Evolutionary conservation across 2,797 vertebrate species (phyloP).

Genomic region (Sebastiscus albofasciatus): DNA sequence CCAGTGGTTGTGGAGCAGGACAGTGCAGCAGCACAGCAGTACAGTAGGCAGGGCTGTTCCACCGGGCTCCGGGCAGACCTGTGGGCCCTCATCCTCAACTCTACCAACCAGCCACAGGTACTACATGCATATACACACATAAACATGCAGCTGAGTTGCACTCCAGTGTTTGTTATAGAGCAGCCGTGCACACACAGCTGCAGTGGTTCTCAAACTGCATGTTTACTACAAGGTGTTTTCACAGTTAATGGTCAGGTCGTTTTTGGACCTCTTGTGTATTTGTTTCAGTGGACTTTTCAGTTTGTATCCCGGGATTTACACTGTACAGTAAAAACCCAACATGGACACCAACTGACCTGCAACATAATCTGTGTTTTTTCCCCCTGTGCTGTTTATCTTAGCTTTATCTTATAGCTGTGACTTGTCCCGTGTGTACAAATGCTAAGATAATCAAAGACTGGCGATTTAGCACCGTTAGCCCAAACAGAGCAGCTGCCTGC

Average conservation of each 20-base stretch:
- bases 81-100: constrained; percentile 95
- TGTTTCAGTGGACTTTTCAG: background rate
- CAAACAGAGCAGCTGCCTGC: constrained; percentile 51
- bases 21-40: constrained; percentile 95
- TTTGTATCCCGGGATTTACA: background rate
- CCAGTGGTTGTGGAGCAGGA: constrained; percentile 91
- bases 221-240: constrained; percentile 25
- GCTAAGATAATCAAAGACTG: constrained; percentile 69
- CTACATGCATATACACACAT: background rate
- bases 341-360: constrained; percentile 1
- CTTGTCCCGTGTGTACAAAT: constrained; percentile 28
- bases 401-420: background rate
- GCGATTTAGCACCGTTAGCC: constrained; percentile 49
- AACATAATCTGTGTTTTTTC: constrained; percentile 31
- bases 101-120: constrained; percentile 93
- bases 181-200: constrained; percentile 58
- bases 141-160: background rate
- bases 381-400: constrained; percentile 54
- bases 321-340: background rate
- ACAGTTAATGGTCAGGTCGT: background rate
- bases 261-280: background rate
- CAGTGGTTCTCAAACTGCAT: constrained; percentile 53
- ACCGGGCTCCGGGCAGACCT: constrained; percentile 92
- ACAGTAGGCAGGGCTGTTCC: constrained; percentile 94
- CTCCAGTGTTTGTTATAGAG: background rate